These are phyloP conservation scores for Musca vetustissima DNA, from an alignment of 1,140 invertebrate genomes.

Conservation along the genomic window DNA sequence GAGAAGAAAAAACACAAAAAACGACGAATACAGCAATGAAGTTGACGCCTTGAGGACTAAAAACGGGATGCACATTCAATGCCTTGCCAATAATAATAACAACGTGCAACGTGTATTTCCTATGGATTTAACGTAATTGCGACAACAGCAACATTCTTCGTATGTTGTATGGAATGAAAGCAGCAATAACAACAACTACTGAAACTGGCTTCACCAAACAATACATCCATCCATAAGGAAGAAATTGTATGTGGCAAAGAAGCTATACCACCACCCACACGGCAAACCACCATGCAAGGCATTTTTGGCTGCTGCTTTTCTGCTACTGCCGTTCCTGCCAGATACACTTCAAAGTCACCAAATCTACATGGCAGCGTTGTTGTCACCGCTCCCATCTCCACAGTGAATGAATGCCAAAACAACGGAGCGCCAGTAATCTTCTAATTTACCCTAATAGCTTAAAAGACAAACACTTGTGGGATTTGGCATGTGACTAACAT, in stretches of 20 bases:
- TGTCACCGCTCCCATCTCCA: neutral
- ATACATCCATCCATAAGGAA: too few relatives aligned
- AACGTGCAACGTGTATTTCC: neutral
- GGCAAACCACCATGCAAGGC: neutral
- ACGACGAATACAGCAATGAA: neutral
- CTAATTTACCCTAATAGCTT: conserved; percentile 23
- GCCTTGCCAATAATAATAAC: neutral
- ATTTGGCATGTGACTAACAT: conserved; percentile 21
- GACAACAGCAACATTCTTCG: conserved; percentile 16
- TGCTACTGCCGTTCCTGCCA: too few relatives aligned
- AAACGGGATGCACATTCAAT: neutral
- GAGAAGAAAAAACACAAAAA: too few relatives aligned
- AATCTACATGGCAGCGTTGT: neutral
- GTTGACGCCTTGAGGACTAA: neutral
- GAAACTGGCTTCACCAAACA: too few relatives aligned
- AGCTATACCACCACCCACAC: too few relatives aligned
- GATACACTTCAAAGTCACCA: neutral
- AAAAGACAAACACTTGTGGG: conserved; percentile 23
- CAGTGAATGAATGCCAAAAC: neutral
- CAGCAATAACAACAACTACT: neutral
- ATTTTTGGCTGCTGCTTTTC: too few relatives aligned
- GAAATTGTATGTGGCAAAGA: too few relatives aligned
- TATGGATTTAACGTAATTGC: conserved; percentile 16
- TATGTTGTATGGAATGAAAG: neutral
- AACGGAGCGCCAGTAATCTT: conserved; percentile 13